Percentiles rank a stretch among this genome's conserved stretches.
Evolutionary conservation across 2,113 vertebrate genomes (phyloP).

Genomic region (Psittacula cyanocephala): DNA sequence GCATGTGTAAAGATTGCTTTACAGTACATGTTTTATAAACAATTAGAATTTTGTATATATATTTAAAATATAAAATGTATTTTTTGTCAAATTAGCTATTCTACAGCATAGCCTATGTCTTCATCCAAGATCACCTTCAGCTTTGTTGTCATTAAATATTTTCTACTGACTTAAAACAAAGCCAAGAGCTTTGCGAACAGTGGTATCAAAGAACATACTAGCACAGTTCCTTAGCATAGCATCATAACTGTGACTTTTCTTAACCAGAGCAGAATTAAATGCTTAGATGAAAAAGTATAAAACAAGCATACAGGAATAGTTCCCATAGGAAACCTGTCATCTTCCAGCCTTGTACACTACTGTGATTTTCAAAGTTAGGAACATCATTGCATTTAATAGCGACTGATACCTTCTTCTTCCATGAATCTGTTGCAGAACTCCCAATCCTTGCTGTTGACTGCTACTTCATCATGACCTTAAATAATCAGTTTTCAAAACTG

Average conservation of each 20-base stretch:
- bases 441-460: neutral
- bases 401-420: neutral
- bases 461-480: neutral
- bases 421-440: neutral
- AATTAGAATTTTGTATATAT: neutral
- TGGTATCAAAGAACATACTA: fast-evolving
- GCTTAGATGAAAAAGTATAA: neutral
- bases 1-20: neutral
- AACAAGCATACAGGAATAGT: neutral
- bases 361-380: neutral
- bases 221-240: neutral
- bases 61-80: neutral
- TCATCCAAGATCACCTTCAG: neutral
- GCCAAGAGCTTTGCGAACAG: neutral
- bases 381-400: neutral
- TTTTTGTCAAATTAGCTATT: neutral
- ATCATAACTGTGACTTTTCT: neutral
- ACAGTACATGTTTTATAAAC: neutral
- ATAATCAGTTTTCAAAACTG: neutral
- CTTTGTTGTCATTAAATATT: neutral
- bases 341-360: neutral
- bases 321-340: neutral
- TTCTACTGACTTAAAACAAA: neutral
- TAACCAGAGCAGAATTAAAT: neutral
- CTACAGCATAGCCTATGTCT: neutral